Evolutionary conservation across 1,140 invertebrate genomes (phyloP), one percentile per base, ranked within the genome.

Genomic region (Pentalonia nigronervosa): DNA sequence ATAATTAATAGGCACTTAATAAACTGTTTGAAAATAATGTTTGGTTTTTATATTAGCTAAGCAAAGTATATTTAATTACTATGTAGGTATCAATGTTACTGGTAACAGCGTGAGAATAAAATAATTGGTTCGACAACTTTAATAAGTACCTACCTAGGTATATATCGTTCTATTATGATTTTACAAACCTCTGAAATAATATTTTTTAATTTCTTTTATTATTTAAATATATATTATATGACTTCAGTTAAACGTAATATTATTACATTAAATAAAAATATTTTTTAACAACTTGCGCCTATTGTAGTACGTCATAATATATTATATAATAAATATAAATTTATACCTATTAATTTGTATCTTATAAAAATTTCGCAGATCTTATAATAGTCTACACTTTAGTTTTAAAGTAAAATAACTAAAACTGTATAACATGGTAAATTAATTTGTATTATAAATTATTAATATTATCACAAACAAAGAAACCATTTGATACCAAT

Each of bases 1-100:
- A 50, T 88, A 34, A 88, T 50, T 50, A 30, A 76, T 76, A n/a
- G n/a, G 47, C 34, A 30, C n/a, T 88, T 88, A 48, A 88, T 88
- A 30, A 88, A 34, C 47, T 41, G n/a, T 48, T 88, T n/a, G 30
- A 50, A 86, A 86, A 86, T 47, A 6, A 45, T 34, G 17, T n/a
- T 30, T n/a, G 11, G 14, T 67, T 67, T 67, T 30, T 7, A 4
- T 87, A 87, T 48, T n/a, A 48, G 11, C 11, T 2, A n/a, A 34
- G 45, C 50, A 88, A 21, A 36, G 53, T 23, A 34, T 36, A 34
- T 41, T 41, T 53, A 89, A 89, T 89, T 23, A 89, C 21, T 88
- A 88, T 50, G 17, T 47, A 88, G 1, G 25, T 53, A 36, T 89
- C 34, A 36, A 89, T 53, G 53, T 53, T 36, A 21, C 7, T 34